Evolutionary conservation across 2,797 vertebrate genomes (phyloP), one percentile per base, ranked within the genome.

Genomic region (Periparus ater): DNA sequence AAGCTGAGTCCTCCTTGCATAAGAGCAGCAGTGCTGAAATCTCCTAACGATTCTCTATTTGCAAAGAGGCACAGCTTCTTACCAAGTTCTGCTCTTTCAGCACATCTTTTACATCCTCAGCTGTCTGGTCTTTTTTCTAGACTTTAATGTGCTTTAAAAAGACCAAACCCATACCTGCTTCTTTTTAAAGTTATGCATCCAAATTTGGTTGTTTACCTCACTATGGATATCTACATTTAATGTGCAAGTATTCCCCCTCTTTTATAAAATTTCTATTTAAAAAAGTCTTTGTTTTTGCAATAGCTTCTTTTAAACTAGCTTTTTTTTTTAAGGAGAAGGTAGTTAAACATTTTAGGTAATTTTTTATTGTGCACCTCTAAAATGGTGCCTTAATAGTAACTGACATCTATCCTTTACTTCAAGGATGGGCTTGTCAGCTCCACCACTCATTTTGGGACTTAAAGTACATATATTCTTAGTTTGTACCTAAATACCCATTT

Each of bases 131-230:
- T 25, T 66, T 54, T 47, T 53, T 45, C 18, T 30, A 88, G 11
- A 54, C 6, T 25, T 45, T 48, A 16, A 48, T 3, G 17, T 20
- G 40, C 36, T 44, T 50, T 16, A 40, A 74, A 71, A 76, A 67
- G 7, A 0, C 1, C 21, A 55, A 47, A 60, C 1, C 8, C 4
- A 7, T 6, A n/a, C 16, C 13, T 45, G 2, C 2, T 21, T 77
- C 12, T 65, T 77, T 66, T 11, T 44, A 4, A 60, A 86, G 19
- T 1, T n/a, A 9, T 15, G 7, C 30, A 87, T 25, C 14, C 26
- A 18, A 21, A 26, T 32, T 20, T 7, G 38, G 58, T 67, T 47
- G 16, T 30, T 81, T 75, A 32, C 23, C 20, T 68, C 48, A 60
- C 32, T 22, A 19, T 16, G 18, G 21, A 23, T 17, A 34, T 10